Base-by-base conservation (phyloP, 2,888 invertebrate species). In the Melanotus villosus region DNA sequence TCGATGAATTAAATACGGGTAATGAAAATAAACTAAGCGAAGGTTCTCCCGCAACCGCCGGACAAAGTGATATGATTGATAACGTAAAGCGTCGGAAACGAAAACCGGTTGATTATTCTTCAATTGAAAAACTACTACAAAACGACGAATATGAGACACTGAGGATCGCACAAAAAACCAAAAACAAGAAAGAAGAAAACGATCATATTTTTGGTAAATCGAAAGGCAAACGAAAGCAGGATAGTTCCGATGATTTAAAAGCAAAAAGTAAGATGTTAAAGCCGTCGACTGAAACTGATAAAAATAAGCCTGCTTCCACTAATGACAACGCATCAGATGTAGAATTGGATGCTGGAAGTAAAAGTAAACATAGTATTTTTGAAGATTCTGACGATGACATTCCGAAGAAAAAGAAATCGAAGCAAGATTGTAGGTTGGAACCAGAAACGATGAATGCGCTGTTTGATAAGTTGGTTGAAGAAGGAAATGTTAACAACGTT, bases 71-170 rank as follows among this genome's bases (percentile, higher is more conserved):
- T 43, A 64, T 68, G 58, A 65, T 68, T 14, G 68, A 68, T 41
- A 68, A 64, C 10, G 64, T 68, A 5, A 68, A 68, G 36, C 47
- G 52, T 1, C 64, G 68, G 18, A 68, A 64, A 23, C 26, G 68
- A 19, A 68, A 68, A 43, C 58, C 64, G 6, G 68, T 68, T n/a
- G 64, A 65, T 65, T 63, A 57, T 58, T 68, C 68, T 3, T 67
- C 65, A 5, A 60, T 59, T 12, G 60, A 65, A 38, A 60, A 65
- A 38, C 36, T 64, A 6, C 57, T 69, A 1, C 21, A 34, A 19
- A 10, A 47, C 5, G 52, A 62, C 23, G 52, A 64, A 9, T 38
- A 43, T 50, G 38, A 30, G 9, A 58, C 54, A 2, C 2, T 16
- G 5, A 52, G 10, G 32, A 2, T 10, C 19, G 5, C 41, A 3